Evolutionary conservation across 2,113 vertebrate genomes (phyloP).

Genomic region (Pterocles orientalis): DNA sequence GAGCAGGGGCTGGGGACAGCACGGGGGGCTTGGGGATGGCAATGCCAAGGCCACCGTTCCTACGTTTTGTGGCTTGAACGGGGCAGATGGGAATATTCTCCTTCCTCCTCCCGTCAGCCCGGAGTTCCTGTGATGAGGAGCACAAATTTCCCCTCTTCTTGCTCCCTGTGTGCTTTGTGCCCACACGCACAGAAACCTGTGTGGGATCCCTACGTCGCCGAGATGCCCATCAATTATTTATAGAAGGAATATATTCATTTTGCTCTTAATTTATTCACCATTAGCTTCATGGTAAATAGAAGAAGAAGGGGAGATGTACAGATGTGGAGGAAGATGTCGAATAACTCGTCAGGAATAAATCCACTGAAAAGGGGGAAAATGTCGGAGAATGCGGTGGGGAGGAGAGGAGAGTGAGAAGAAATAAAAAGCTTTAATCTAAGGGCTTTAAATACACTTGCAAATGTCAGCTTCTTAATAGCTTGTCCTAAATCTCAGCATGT

Average conservation of each 20-base stretch:
- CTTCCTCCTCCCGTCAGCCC: background rate
- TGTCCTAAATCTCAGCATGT: conserved; percentile 22
- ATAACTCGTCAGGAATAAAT: conserved; percentile 18
- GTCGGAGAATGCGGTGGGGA: background rate
- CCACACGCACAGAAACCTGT: background rate
- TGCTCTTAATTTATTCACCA: conserved; percentile 26
- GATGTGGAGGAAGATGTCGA: background rate
- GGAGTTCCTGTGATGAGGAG: background rate
- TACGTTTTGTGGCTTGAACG: background rate
- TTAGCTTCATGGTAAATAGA: background rate
- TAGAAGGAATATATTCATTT: background rate
- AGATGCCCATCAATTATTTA: conserved; percentile 61
- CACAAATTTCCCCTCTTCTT: background rate
- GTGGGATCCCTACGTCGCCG: background rate
- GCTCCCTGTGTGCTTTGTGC: background rate
- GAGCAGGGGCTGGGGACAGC: background rate
- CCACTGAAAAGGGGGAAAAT: background rate
- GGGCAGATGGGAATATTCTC: background rate
- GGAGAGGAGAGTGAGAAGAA: background rate
- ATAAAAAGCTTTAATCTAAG: conserved; percentile 46
- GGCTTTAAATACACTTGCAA: conserved; percentile 44
- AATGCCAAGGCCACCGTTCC: accelerated
- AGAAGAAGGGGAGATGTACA: background rate
- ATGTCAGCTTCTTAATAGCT: conserved; percentile 47
- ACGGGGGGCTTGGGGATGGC: background rate